Base-by-base conservation (phyloP, 2,888 invertebrate species). In the Aphidius colemani region DNA sequence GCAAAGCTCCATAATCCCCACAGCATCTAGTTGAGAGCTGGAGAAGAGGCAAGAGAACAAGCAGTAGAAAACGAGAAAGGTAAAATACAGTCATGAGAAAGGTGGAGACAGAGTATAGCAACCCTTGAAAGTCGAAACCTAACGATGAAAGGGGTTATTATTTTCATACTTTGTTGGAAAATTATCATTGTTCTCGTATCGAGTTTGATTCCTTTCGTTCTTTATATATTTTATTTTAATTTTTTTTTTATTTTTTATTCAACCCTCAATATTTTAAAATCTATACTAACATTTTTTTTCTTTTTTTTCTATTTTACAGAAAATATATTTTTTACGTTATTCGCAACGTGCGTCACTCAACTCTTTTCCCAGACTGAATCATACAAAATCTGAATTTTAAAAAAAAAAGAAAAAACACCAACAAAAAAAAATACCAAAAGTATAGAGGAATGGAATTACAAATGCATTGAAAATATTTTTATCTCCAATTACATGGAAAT, bases 1-100 rank as follows among this genome's bases (percentile, higher is more conserved):
- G 81, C 77, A 81, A 82, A 82, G 81, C 81, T 78, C 78, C 78
- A 79, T 82, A 81, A 81, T 81, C 81, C 79, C 75, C 69, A 73
- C 73, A 74, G 63, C 59, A 59, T 63, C 63, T 50, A 43, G 62
- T 43, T 49, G 55, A 59, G 18, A 53, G 53, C 43, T 9, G 53
- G 41, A 41, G 43, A 18, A 53, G 11, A 44, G 30, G 11, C 49
- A 39, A 18, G 30, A 10, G 8, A 10, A 8, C 51, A 30, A 30
- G 30, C 30, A 30, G 30, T 30, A 30, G 30, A 30, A 30, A 30
- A 44, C 61, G 61, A 61, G 51, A 63, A 46, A 9, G 53, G 51
- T 58, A 53, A 53, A 63, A 53, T 18, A 18, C 13, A 18, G 13
- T 18, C 13, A 18, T 49, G 61, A 11, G 45, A 53, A 57, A 45